Base-by-base conservation (phyloP, 2,113 vertebrate genomes). In the Apteryx mantelli region DNA sequence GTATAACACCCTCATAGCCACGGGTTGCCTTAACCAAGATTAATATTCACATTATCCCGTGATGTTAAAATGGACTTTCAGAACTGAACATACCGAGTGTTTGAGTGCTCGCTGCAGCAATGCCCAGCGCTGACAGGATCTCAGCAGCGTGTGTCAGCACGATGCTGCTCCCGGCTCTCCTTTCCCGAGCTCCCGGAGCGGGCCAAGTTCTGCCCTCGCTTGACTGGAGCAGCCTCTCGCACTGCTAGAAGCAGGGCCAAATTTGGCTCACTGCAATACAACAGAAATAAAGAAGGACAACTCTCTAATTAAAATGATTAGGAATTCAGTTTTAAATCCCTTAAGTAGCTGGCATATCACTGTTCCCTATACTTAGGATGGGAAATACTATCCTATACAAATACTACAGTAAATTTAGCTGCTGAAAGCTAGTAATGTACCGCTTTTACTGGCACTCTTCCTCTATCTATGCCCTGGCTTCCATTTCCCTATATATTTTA, bases 371-470 rank as follows among this genome's bases (percentile, higher is more conserved):
- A 21, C 60, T 75, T 55, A 63, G 78, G 69, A 30, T 32, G 34
- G 58, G 78, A 82, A 94, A 89, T 13, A 25, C 38, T 22, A 25
- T 17, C 50, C 91, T 83, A n/a, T 7, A 40, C 52, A 88, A 92
- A 85, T 9, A 64, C 2, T n/a, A 52, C 2, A 63, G 42, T 17
- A 86, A 91, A 82, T 92, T 93, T 90, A 94, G 93, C 94, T 71
- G 88, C 82, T 65, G 75, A 86, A 58, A 86, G 85, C 81, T 85
- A 88, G n/a, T 69, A 95, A 55, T 71, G 86, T 30, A 88, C 13
- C 7, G 65, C 73, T 95, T 96, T 97, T 95, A 40, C 81, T 93
- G 89, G 91, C 75, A 44, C 65, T 74, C 42, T 30, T 28, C 52
- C 61, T 94, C 71, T 79, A 70, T 94, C 34, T 46, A 36, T 64